phyloP scores from a whole-genome alignment of 2,888 invertebrate species.

The Chrysolina oricalcia region DNA sequence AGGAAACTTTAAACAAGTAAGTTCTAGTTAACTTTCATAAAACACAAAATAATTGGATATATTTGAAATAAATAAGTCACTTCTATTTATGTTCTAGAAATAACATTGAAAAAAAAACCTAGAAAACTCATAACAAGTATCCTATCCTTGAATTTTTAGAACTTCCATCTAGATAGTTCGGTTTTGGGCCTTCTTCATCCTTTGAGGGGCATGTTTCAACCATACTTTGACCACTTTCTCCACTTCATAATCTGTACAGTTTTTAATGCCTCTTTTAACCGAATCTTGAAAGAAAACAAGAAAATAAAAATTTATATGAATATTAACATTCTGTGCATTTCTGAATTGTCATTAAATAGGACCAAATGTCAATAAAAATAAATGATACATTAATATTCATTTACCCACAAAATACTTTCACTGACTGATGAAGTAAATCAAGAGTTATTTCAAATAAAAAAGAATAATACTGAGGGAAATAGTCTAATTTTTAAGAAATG shows the following conservation, averaged over 20 bases:
- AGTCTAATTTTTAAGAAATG: background rate
- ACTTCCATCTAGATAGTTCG: background rate
- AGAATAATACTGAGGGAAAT: background rate
- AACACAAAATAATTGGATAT: background rate
- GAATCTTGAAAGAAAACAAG: constrained; percentile 21
- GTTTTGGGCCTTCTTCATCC: constrained; percentile 23
- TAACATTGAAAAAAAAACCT: background rate
- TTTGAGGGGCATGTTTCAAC: constrained; percentile 30
- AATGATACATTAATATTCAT: too few species aligned
- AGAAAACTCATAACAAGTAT: background rate
- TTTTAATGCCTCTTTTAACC: constrained; percentile 14
- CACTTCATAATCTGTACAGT: constrained; percentile 29
- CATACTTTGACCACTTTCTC: constrained; percentile 31
- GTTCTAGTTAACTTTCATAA: background rate
- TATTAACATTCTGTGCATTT: constrained; percentile 21
- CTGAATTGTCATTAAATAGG: background rate
- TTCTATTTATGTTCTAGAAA: constrained; percentile 6
- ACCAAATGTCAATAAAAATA: too few species aligned
- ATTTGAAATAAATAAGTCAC: constrained; percentile 10
- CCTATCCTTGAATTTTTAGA: background rate
- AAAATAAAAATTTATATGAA: background rate
- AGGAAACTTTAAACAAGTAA: background rate
- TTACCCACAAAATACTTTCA: too few species aligned
- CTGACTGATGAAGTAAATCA: too few species aligned
- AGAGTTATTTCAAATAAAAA: too few species aligned